These are phyloP conservation scores for Erpobdella octoculata DNA, from an alignment of 2,888 invertebrate genomes.

Conservation along the genomic window DNA sequence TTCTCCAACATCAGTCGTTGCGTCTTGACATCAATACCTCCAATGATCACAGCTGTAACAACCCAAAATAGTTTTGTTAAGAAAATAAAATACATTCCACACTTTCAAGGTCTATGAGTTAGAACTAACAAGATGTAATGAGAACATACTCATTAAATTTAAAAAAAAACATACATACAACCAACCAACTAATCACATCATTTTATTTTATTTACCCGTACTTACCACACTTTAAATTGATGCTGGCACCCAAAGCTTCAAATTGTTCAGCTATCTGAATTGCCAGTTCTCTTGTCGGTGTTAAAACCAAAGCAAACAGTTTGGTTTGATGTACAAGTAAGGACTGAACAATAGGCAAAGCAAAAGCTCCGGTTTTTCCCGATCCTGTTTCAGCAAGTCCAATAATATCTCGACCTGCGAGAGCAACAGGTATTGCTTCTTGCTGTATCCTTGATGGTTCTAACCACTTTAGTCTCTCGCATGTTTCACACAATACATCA, in stretches of 20 bases:
- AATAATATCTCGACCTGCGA: slow-evolving; percentile 70
- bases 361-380: slow-evolving; percentile 47
- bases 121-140: too few species aligned
- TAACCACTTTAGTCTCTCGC: slow-evolving; percentile 85
- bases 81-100: neutral
- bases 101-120: too few species aligned
- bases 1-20: slow-evolving; percentile 83
- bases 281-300: slow-evolving; percentile 93
- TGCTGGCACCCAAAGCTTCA: slow-evolving; percentile 77
- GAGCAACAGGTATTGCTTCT: slow-evolving; percentile 77
- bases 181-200: neutral
- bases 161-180: neutral
- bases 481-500: slow-evolving; percentile 82
- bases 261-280: slow-evolving; percentile 98
- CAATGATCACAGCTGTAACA: slow-evolving; percentile 76
- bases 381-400: slow-evolving; percentile 78
- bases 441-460: slow-evolving; percentile 86
- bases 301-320: slow-evolving; percentile 64
- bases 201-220: too few species aligned
- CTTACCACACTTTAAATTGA: slow-evolving; percentile 77
- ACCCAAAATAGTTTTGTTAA: too few species aligned
- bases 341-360: slow-evolving; percentile 36
- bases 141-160: neutral
- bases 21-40: slow-evolving; percentile 95
- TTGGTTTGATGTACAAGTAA: slow-evolving; percentile 64